These are phyloP conservation scores for Isurus oxyrinchus DNA, from an alignment of 2,113 vertebrate species.

Conservation along the genomic window DNA sequence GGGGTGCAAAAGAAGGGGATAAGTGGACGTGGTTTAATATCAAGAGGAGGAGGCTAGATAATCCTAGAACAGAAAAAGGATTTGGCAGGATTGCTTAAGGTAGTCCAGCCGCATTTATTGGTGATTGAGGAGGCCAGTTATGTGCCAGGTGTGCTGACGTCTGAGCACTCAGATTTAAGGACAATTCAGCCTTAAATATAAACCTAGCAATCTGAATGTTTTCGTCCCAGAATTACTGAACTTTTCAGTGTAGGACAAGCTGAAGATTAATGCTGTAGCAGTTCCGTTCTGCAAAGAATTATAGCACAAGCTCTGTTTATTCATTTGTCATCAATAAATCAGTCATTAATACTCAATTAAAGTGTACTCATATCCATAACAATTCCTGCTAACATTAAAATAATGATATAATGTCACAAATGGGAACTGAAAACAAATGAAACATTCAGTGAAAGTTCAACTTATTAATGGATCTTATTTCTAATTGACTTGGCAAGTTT, in stretches of 20 bases:
- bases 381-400: conserved; percentile 16
- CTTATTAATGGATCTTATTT: conserved; percentile 30
- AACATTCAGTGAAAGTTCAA: conserved; percentile 26
- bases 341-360: conserved; percentile 29
- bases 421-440: conserved; percentile 21
- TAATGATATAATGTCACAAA: conserved; percentile 33
- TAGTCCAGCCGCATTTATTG: neutral
- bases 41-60: neutral
- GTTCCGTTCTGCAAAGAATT: conserved; percentile 12
- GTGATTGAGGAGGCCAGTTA: neutral
- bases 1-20: neutral
- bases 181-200: neutral
- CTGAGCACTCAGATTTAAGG: neutral
- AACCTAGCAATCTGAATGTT: neutral
- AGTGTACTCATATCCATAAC: neutral
- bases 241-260: neutral
- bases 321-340: conserved; percentile 28
- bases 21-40: neutral
- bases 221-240: neutral
- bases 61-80: neutral
- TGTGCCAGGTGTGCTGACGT: neutral
- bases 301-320: conserved; percentile 28
- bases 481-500: conserved; percentile 29
- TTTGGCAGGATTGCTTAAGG: neutral
- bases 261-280: conserved; percentile 28